Conservation (phyloP, 2,113 vertebrate genomes). For the Scatophagus argus region DNA sequence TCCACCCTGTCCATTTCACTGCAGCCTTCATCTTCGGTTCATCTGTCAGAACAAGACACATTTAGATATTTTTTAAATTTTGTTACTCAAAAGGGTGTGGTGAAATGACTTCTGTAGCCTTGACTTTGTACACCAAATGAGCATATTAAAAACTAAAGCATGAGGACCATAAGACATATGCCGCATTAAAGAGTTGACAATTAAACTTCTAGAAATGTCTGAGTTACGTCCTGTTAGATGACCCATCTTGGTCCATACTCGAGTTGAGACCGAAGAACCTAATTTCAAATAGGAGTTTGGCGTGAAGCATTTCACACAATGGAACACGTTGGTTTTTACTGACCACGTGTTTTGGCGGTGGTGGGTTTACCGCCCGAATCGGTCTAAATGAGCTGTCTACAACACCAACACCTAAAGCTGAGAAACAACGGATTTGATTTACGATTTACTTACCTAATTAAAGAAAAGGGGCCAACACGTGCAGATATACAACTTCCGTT, state of each 20-base stretch:
- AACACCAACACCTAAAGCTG: fast-evolving
- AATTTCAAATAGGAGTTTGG: background rate
- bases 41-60: conserved; percentile 7
- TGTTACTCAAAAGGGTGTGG: background rate
- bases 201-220: background rate
- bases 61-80: background rate
- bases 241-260: fast-evolving
- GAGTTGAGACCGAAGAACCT: fast-evolving
- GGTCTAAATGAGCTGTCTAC: fast-evolving
- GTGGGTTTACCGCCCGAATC: too few species aligned
- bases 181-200: background rate
- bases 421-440: background rate
- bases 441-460: background rate
- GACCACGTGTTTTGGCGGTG: background rate
- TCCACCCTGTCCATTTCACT: background rate
- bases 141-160: too few species aligned
- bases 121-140: background rate
- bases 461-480: background rate
- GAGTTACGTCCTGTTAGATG: fast-evolving
- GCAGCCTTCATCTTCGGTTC: background rate
- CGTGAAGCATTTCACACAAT: fast-evolving
- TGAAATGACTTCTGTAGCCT: background rate
- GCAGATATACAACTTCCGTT: fast-evolving
- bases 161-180: fast-evolving
- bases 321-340: background rate